Evolutionary conservation across 1,140 invertebrate species (phyloP).

Genomic region (Daktulosphaira vitifoliae): DNA sequence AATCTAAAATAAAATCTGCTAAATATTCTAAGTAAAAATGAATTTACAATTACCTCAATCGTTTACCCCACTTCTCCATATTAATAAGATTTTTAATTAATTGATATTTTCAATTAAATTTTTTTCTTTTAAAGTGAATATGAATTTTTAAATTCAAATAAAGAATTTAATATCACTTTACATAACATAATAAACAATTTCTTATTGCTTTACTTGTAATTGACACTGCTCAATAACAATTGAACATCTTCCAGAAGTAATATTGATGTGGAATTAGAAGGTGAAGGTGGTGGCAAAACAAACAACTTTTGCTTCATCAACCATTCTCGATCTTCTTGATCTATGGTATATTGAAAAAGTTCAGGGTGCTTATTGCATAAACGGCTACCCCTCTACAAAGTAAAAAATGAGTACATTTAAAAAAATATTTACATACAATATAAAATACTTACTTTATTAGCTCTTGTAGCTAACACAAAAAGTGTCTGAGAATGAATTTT

Average conservation of each 20-base stretch:
- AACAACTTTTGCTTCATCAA: slow-evolving; percentile 64
- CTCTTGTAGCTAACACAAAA: slow-evolving; percentile 58
- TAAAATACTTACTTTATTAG: slow-evolving; percentile 36
- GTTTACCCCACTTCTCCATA: no score
- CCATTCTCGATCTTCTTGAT: slow-evolving; percentile 75
- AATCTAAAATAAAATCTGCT: no score
- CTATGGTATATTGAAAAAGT: slow-evolving; percentile 65
- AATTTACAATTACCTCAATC: no score
- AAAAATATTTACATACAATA: no score
- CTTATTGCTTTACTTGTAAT: no score
- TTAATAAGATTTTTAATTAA: no score
- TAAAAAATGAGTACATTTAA: background rate
- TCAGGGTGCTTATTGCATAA: slow-evolving; percentile 55
- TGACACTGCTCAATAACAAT: slow-evolving; percentile 60
- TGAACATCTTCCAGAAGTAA: slow-evolving; percentile 71
- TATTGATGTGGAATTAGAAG: slow-evolving; percentile 54
- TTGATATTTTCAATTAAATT: no score
- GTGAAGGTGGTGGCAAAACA: slow-evolving; percentile 50
- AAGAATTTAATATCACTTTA: no score
- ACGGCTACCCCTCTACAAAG: slow-evolving; percentile 9
- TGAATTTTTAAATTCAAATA: no score
- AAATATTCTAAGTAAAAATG: no score
- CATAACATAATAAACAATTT: no score
- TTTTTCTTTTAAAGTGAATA: no score
- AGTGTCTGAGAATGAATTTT: slow-evolving; percentile 57